Percentiles rank a stretch among this genome's conserved stretches.
These are phyloP conservation scores for Mechanitis messenoides DNA, from an alignment of 2,888 invertebrate genomes.

Conservation along the genomic window DNA sequence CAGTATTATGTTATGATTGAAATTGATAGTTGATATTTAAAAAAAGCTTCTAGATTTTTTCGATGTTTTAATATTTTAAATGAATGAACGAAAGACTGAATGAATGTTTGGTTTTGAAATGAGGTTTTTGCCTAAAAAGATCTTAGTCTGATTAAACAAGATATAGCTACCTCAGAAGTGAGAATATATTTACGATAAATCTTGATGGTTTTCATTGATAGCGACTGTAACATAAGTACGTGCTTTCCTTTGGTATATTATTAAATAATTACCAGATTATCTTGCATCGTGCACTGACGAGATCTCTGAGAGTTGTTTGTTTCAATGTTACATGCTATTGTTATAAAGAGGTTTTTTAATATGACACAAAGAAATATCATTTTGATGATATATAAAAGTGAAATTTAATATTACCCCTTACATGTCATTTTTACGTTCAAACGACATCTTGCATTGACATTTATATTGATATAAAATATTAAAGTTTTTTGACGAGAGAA, in stretches of 20 bases:
- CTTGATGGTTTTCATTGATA: slow-evolving; percentile 25
- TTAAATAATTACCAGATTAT: slow-evolving; percentile 27
- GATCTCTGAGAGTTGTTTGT: slow-evolving; percentile 15
- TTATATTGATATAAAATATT: too few species aligned
- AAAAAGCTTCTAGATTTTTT: not conserved
- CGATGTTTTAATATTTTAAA: not conserved
- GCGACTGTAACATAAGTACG: slow-evolving; percentile 22
- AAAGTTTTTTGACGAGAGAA: too few species aligned
- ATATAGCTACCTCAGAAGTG: slow-evolving; percentile 6
- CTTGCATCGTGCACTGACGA: slow-evolving; percentile 13
- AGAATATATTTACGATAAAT: slow-evolving; percentile 25
- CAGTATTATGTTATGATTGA: slow-evolving; percentile 2
- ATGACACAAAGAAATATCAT: not conserved
- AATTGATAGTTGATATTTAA: not conserved
- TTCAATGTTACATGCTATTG: not conserved
- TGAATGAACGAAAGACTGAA: not conserved
- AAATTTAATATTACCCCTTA: not conserved
- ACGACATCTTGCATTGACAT: too few species aligned
- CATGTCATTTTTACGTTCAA: too few species aligned
- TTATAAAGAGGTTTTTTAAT: not conserved
- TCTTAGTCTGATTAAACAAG: not conserved
- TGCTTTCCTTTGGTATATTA: slow-evolving; percentile 20
- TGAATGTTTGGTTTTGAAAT: not conserved
- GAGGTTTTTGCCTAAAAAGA: not conserved
- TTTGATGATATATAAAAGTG: not conserved